A percentile compares a stretch with the other conserved stretches of the same genome.
These are phyloP conservation scores for Rhabdophis nuchalis DNA, from an alignment of 2,797 vertebrate species.

Conservation along the genomic window DNA sequence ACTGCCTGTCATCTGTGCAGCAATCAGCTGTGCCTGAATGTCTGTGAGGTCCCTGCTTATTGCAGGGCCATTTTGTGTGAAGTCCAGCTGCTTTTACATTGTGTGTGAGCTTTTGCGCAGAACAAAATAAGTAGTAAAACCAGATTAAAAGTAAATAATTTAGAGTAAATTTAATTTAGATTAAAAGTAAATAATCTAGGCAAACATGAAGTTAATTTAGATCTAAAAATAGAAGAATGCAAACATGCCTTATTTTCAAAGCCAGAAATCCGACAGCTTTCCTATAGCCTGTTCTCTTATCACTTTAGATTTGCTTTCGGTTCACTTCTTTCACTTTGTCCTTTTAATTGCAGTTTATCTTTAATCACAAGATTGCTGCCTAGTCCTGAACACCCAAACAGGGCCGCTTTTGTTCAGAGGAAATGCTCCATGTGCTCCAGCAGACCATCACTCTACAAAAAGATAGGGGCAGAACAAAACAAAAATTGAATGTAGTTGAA, in stretches of 20 bases:
- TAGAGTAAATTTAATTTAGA: background rate
- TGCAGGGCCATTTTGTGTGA: too few relatives aligned
- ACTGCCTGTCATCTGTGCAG: too few relatives aligned
- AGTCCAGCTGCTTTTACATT: too few relatives aligned
- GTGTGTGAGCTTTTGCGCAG: too few relatives aligned
- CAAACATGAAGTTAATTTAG: background rate
- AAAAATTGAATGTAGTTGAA: background rate
- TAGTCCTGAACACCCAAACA: background rate
- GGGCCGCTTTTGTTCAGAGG: background rate
- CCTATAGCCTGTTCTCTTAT: background rate
- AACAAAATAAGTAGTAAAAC: background rate
- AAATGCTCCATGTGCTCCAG: background rate
- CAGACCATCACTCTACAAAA: background rate
- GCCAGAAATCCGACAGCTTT: background rate
- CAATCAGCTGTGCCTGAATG: too few relatives aligned
- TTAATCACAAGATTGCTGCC: background rate
- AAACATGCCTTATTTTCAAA: background rate
- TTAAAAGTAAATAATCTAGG: background rate
- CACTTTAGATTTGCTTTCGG: background rate
- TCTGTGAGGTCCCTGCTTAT: too few relatives aligned
- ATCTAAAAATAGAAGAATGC: background rate
- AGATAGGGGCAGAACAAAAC: background rate
- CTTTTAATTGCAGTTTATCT: background rate
- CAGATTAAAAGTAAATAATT: background rate
- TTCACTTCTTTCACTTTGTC: background rate